Conservation (phyloP, 2,888 invertebrate species). For the Cerceris ruficornis region DNA sequence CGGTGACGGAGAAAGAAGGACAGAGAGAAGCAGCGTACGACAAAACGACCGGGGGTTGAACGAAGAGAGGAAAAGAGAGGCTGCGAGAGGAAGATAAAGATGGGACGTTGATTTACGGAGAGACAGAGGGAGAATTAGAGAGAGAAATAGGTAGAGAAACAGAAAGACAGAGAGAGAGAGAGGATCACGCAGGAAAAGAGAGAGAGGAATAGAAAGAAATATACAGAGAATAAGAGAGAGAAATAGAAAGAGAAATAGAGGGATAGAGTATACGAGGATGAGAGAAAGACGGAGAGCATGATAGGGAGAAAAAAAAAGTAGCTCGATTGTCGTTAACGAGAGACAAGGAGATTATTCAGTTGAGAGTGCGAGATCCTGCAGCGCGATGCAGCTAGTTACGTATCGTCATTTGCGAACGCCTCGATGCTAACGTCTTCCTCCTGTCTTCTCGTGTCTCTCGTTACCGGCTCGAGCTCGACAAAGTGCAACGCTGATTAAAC, state of each 20-base stretch:
- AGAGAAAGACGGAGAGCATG: constrained; percentile 11
- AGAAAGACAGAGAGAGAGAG: constrained; percentile 40
- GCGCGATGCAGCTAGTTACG: constrained; percentile 36
- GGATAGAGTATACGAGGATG: background rate
- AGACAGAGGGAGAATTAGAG: constrained; percentile 25
- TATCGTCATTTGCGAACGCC: constrained; percentile 26
- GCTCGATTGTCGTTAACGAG: constrained; percentile 59
- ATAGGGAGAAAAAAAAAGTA: constrained; percentile 41
- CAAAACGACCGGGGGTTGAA: background rate
- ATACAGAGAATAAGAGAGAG: constrained; percentile 30
- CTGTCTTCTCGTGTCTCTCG: background rate
- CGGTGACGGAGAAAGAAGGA: constrained; percentile 7
- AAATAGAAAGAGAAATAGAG: constrained; percentile 15
- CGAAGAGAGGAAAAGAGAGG: constrained; percentile 1
- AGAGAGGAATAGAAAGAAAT: background rate
- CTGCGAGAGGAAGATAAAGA: constrained; percentile 11
- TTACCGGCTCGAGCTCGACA: background rate
- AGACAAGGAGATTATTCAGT: constrained; percentile 50
- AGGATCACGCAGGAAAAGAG: constrained; percentile 15
- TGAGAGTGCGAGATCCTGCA: constrained; percentile 50
- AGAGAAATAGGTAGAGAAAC: background rate
- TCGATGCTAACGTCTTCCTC: constrained; percentile 5
- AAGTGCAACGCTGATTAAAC: constrained; percentile 4
- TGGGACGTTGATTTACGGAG: constrained; percentile 5
- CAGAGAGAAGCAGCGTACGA: background rate